A percentile compares a stretch with the other conserved stretches of the same genome.
Conservation (phyloP, 1,140 invertebrate genomes). For the Drepana arcuata region DNA sequence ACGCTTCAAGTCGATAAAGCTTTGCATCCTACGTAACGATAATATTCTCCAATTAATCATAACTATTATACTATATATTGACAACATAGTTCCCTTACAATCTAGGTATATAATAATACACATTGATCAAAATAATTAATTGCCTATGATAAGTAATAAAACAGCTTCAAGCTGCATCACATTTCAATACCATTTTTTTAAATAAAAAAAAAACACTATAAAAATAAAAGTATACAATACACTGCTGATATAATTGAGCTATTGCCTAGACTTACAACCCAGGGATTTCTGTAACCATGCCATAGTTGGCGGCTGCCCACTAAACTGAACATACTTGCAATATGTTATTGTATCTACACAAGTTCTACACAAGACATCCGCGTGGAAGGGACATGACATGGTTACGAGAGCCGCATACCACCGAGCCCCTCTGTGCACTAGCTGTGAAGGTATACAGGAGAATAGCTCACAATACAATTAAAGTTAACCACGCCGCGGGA, state of each 20-base stretch:
- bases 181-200: slow-evolving; percentile 48
- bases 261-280: slow-evolving; percentile 67
- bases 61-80: slow-evolving; percentile 30
- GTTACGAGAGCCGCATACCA: slow-evolving; percentile 62
- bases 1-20: slow-evolving; percentile 6
- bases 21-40: slow-evolving; percentile 18
- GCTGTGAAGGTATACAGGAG: slow-evolving; percentile 45
- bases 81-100: slow-evolving; percentile 38
- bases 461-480: slow-evolving; percentile 39
- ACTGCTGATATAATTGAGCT: slow-evolving; percentile 54
- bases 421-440: slow-evolving; percentile 52
- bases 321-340: slow-evolving; percentile 11
- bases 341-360: slow-evolving; percentile 42
- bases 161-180: slow-evolving; percentile 62
- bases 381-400: slow-evolving; percentile 38
- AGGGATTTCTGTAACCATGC: slow-evolving; percentile 63
- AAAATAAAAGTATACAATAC: slow-evolving; percentile 49
- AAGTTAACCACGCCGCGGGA: slow-evolving; percentile 3
- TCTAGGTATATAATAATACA: slow-evolving; percentile 23
- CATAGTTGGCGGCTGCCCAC: slow-evolving; percentile 27
- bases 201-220: slow-evolving; percentile 45
- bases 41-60: slow-evolving; percentile 29
- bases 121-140: slow-evolving; percentile 46
- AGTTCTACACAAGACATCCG: slow-evolving; percentile 11
- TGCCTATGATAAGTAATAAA: slow-evolving; percentile 37